Evolutionary conservation across 2,888 invertebrate species (phyloP).

Genomic region (Acrocyrtus sp.): DNA sequence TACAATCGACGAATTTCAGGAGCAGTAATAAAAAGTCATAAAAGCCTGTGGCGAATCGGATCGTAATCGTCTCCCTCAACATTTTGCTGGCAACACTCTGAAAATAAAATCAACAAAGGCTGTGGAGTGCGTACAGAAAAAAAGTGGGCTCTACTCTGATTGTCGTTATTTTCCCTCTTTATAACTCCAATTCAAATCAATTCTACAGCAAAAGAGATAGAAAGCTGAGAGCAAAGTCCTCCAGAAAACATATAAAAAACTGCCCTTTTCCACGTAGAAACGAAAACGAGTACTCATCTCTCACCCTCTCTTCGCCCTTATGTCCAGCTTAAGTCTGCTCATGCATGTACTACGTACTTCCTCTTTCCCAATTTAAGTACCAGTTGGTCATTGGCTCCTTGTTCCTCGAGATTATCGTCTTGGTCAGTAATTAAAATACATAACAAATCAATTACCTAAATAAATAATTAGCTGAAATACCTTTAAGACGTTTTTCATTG

Average conservation of each 20-base stretch:
- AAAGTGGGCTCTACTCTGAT: too few species aligned
- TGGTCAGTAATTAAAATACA: too few species aligned
- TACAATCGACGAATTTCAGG: constrained; percentile 25
- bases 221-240: constrained; percentile 15
- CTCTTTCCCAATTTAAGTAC: constrained; percentile 12
- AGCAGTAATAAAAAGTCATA: constrained; percentile 53
- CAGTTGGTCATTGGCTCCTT: constrained; percentile 15
- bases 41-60: constrained; percentile 51
- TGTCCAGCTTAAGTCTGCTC: too few species aligned
- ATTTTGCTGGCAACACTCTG: neutral
- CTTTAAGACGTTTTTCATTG: too few species aligned
- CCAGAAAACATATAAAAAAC: neutral
- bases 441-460: constrained; percentile 1
- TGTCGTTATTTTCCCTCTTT: constrained; percentile 45
- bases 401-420: constrained; percentile 20
- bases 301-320: too few species aligned
- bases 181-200: constrained; percentile 46
- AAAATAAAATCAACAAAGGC: too few species aligned
- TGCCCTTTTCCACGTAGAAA: constrained; percentile 3
- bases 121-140: too few species aligned
- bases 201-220: constrained; percentile 8
- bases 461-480: too few species aligned
- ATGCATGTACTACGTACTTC: constrained; percentile 10
- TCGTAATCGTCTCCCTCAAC: constrained; percentile 45
- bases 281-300: too few species aligned